phyloP scores from a whole-genome alignment of 2,113 vertebrate genomes.

The Malurus alboscapulatus region DNA sequence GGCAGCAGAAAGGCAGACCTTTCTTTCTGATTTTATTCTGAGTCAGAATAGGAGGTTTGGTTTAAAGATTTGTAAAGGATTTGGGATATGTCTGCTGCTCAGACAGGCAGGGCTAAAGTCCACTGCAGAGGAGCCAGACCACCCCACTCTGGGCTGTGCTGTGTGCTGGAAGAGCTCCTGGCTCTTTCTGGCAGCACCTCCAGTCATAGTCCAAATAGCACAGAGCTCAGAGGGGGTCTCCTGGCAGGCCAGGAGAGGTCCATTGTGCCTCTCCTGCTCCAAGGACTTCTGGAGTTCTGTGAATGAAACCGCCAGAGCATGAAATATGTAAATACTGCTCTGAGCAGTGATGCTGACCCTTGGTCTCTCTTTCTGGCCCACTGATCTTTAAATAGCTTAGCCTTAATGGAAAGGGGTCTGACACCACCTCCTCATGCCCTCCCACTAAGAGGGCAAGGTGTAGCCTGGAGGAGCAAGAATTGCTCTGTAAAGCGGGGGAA shows the following conservation, averaged over 20 bases:
- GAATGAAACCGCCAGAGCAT: background rate
- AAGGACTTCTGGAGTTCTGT: background rate
- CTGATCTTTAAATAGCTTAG: background rate
- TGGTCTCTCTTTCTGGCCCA: background rate
- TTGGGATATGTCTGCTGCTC: background rate
- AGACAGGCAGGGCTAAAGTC: background rate
- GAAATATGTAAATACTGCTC: background rate
- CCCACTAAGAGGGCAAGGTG: background rate
- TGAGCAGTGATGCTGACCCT: background rate
- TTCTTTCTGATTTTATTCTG: slow-evolving; percentile 10
- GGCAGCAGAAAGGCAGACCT: background rate
- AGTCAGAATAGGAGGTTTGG: background rate
- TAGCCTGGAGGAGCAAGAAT: background rate
- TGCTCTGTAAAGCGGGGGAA: background rate
- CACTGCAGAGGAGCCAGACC: background rate
- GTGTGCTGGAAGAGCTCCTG: background rate
- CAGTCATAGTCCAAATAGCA: background rate
- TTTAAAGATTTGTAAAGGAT: background rate
- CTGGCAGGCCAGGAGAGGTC: background rate
- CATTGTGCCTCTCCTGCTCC: background rate
- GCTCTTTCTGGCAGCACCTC: background rate
- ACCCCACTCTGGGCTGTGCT: accelerated
- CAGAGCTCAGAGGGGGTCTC: background rate
- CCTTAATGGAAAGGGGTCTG: background rate
- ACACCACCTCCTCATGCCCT: background rate